These are phyloP conservation scores for Taxidea taxus DNA, from an alignment of 2,113 vertebrate species.

Conservation along the genomic window DNA sequence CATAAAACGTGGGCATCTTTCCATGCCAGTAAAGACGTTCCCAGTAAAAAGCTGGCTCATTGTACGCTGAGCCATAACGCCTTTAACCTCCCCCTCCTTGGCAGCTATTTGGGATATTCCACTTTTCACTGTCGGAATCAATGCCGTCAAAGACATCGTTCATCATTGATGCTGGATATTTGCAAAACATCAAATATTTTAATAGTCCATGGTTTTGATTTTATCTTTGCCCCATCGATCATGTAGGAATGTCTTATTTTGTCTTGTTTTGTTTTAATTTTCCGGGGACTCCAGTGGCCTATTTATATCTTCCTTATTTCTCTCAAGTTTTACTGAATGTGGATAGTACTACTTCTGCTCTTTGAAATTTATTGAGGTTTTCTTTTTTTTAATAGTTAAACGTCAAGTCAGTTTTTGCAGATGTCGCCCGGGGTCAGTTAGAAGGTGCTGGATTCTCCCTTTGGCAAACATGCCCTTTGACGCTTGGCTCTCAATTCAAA, in stretches of 20 bases:
- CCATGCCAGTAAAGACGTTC: rapidly evolving
- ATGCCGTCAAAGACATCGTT: rapidly evolving
- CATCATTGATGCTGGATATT: not conserved
- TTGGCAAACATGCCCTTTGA: rapidly evolving
- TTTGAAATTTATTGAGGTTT: not conserved
- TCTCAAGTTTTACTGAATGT: not conserved
- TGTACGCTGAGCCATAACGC: rapidly evolving
- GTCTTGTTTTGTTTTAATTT: constrained; percentile 3
- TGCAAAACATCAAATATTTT: not conserved
- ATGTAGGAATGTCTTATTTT: not conserved
- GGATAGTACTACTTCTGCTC: not conserved
- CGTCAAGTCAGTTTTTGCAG: not conserved
- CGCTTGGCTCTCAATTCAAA: not conserved
- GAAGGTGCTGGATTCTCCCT: not conserved
- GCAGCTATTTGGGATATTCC: rapidly evolving
- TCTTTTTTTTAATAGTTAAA: not conserved
- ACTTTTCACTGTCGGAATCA: not conserved
- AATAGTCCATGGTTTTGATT: not conserved
- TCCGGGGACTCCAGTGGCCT: constrained; percentile 9
- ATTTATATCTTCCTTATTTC: not conserved
- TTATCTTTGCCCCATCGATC: not conserved
- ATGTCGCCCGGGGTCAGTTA: rapidly evolving
- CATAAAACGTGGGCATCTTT: not conserved
- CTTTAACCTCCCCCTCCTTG: rapidly evolving
- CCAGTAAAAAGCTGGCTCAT: rapidly evolving